Evolutionary conservation across 2,888 invertebrate genomes (phyloP).

Genomic region (Minunthozetes semirufus): DNA sequence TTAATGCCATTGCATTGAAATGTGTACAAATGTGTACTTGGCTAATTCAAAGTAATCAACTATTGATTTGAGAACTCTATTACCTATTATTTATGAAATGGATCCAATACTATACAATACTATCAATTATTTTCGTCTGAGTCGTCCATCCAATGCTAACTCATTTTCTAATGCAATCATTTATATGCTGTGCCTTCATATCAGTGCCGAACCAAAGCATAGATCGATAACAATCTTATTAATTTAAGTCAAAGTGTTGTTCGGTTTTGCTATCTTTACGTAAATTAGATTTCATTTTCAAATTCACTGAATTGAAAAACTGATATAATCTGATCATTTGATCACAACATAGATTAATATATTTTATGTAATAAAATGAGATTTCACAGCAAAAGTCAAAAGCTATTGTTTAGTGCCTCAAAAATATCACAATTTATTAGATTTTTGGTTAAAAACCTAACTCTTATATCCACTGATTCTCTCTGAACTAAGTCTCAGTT

Average conservation of each 20-base stretch:
- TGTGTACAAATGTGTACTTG: neutral
- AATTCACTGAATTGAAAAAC: neutral
- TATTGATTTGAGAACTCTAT: conserved; percentile 23
- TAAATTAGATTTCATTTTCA: neutral
- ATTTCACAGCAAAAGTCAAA: no score
- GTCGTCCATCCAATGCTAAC: neutral
- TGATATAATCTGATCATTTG: no score
- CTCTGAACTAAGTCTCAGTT: neutral
- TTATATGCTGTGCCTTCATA: neutral
- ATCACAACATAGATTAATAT: no score
- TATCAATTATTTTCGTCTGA: neutral
- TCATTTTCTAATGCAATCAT: neutral
- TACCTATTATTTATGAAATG: conserved; percentile 21
- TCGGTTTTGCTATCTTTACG: no score
- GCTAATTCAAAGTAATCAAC: conserved; percentile 27
- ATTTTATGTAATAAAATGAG: no score
- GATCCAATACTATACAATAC: conserved; percentile 13
- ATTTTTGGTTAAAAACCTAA: no score
- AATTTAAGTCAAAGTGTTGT: no score
- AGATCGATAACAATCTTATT: neutral
- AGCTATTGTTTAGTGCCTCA: no score
- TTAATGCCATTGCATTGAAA: neutral
- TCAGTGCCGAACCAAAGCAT: neutral
- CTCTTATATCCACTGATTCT: neutral
- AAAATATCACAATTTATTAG: no score